Evolutionary conservation across 2,797 vertebrate species (phyloP), one percentile per base, ranked within the genome.

Genomic region (Xerus rutilus): DNA sequence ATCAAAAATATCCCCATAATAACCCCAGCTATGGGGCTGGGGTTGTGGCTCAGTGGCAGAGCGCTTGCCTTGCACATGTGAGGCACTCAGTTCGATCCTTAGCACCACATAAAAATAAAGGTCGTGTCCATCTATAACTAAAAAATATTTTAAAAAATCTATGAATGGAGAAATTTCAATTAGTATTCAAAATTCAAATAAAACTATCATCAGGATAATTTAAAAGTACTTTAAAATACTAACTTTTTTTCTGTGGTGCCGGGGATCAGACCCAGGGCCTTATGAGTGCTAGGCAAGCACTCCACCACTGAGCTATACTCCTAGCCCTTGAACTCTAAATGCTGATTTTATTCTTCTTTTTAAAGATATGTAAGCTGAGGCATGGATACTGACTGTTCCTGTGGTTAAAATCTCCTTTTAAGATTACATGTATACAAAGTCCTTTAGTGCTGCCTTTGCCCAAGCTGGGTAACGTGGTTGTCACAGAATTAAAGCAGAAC

Each of bases 221-320:
- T 93, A 76, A 84, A 35, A 94, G 45, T 85, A 90, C 4, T 88
- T 85, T 12, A 86, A 47, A 94, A 73, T 78, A 95, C 45, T 89
- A 83, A 49, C 32, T 6, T 45, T 30, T 11, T 45, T 20, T 15
- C 43, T 23, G 81, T 73, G 54, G 49, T 35, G 11, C 39, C 45
- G 13, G 39, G 21, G 32, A 62, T 59, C 7, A 45, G 62, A 62
- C 17, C 18, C n/a, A 64, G 4, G 4, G 54, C 20, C 28, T 59
- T 30, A 45, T 6, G 74, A 11, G 7, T 54, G 64, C 30, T 23
- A 59, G 12, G n/a, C 8, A 45, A 86, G 52, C 12, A 20, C 43
- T 72, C 32, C 52, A 57, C 17, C 32, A 64, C 18, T 49, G 52
- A n/a, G 54, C 47, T 54, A n/a, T 8, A n/a, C 28, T 23, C 30